Base-by-base conservation (phyloP, 2,113 vertebrate genomes). In the Prochilodus magdalenae region DNA sequence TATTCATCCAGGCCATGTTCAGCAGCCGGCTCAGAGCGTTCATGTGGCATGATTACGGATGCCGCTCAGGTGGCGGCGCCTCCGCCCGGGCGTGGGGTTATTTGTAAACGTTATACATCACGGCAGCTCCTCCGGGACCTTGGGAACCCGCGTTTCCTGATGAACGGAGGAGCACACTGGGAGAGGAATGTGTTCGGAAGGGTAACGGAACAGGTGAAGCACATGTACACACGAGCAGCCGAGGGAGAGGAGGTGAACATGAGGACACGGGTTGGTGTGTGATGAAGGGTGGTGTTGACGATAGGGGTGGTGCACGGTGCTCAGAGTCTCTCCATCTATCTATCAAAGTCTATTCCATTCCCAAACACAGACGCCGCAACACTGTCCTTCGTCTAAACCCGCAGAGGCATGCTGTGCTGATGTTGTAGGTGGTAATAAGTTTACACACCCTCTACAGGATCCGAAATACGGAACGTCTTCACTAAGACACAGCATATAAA, bases 41-140 rank as follows among this genome's bases (percentile, higher is more conserved):
- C 57, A 73, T 76, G 65, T n/a, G 75, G 65, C 57, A 40, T 10
- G n/a, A 66, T 81, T 81, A 60, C 8, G 0, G 33, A 84, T 62
- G 78, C 83, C 18, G 20, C 22, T 65, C 79, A 84, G 78, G 49
- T 33, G n/a, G 40, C 12, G 20, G 13, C n/a, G 20, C 71, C 70
- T 81, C 55, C 30, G 40, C 44, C 8, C 18, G 47, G 67, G 57
- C 77, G n/a, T 33, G 24, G 57, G 63, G 44, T 65, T 84, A 73
- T 77, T 72, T 84, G 53, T 73, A 77, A 77, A 81, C 26, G 83
- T 69, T 67, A 74, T 30, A 24, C 40, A 72, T 77, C 55, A 83
- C 30, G 57, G 8, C 6, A 15, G 40, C 75, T 83, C 71, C 40
- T 18, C n/a, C n/a, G 22, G 51, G 65, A 83, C 73, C 57, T 67